phyloP scores from a whole-genome alignment of 2,113 vertebrate genomes.

The Corythornis madagascariensis region DNA sequence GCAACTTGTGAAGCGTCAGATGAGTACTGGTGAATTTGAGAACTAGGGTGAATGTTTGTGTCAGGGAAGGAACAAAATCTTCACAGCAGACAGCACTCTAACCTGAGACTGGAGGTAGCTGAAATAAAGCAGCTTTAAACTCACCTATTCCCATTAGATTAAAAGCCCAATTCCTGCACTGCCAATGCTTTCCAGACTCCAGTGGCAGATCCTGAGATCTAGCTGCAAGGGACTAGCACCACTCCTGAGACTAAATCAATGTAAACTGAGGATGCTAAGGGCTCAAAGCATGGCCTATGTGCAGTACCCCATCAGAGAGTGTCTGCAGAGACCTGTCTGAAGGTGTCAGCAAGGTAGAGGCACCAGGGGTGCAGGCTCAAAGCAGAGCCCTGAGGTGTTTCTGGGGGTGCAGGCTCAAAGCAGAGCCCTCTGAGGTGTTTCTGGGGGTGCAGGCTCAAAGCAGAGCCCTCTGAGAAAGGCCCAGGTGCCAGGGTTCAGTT shows the following conservation, averaged over 20 bases:
- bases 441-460: too few relatives aligned
- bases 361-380: neutral
- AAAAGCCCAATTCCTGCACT: neutral
- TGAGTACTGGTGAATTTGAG: slow-evolving; percentile 32
- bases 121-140: slow-evolving; percentile 10
- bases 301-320: neutral
- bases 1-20: slow-evolving; percentile 52
- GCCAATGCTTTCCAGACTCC: neutral
- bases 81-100: slow-evolving; percentile 11
- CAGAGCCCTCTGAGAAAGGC: neutral
- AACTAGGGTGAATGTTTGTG: neutral
- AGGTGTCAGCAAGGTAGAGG: neutral
- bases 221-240: neutral
- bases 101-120: slow-evolving; percentile 33
- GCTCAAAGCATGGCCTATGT: neutral
- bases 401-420: too few relatives aligned
- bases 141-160: neutral
- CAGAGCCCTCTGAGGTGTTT: neutral
- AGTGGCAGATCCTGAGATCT: neutral
- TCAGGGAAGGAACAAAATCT: slow-evolving; percentile 1
- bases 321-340: neutral
- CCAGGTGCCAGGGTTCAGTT: neutral
- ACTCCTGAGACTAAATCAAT: neutral
- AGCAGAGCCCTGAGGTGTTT: neutral
- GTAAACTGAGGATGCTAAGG: neutral